These are phyloP conservation scores for Malthinus flaveolus DNA, from an alignment of 2,888 invertebrate species.

Conservation along the genomic window DNA sequence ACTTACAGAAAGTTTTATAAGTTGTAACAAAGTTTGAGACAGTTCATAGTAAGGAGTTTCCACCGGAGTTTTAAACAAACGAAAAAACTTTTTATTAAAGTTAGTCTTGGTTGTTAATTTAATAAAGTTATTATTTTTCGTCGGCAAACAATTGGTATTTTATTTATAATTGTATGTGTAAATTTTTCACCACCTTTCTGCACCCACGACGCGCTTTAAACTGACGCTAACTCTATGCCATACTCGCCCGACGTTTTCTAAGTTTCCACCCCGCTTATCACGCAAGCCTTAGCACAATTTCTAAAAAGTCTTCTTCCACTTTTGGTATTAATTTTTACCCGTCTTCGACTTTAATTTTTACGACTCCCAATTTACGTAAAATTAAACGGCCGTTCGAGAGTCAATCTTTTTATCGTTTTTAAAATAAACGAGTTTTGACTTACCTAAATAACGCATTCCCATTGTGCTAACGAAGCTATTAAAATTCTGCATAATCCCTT, in stretches of 20 bases:
- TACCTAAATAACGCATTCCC: too few relatives aligned
- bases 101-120: not conserved
- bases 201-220: constrained; percentile 23
- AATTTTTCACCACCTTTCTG: constrained; percentile 17
- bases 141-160: not conserved
- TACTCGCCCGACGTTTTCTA: constrained; percentile 9
- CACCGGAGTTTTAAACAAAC: not conserved
- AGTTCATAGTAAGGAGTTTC: not conserved
- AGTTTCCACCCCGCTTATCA: constrained; percentile 24
- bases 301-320: too few relatives aligned
- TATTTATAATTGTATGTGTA: not conserved
- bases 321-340: too few relatives aligned
- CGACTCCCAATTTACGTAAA: too few relatives aligned
- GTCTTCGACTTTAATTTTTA: too few relatives aligned
- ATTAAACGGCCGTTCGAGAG: too few relatives aligned
- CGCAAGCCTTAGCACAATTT: constrained; percentile 17
- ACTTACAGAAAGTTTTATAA: constrained; percentile 5
- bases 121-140: not conserved
- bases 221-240: constrained; percentile 21
- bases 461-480: too few relatives aligned
- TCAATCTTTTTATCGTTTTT: too few relatives aligned
- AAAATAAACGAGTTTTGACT: too few relatives aligned
- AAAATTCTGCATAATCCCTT: too few relatives aligned
- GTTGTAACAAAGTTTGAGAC: not conserved
- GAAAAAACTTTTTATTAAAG: not conserved